Conservation (phyloP, 2,113 vertebrate genomes). For the Nestor notabilis region DNA sequence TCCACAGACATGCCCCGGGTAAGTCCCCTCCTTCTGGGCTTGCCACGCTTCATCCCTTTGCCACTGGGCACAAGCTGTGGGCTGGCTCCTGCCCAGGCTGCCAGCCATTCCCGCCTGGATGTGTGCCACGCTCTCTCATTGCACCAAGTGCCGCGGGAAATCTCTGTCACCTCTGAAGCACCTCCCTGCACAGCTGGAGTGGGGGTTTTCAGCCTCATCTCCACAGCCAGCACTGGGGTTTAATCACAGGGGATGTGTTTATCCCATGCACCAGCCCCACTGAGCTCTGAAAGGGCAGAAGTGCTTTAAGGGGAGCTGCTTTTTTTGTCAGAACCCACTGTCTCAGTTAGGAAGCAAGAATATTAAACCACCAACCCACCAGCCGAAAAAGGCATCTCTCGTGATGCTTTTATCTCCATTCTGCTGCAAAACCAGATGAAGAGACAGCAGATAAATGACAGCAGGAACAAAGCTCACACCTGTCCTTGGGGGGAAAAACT, state of each 20-base stretch:
- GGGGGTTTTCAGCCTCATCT: neutral
- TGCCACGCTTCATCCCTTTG: neutral
- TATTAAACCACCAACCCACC: neutral
- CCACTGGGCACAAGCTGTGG: rapidly evolving
- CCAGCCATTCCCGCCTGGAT: neutral
- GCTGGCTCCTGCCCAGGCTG: neutral
- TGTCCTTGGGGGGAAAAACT: neutral
- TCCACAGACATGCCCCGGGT: neutral
- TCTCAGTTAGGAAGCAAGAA: neutral
- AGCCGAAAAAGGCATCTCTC: neutral
- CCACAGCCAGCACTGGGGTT: neutral
- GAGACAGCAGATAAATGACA: neutral
- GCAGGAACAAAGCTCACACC: neutral
- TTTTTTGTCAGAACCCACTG: neutral
- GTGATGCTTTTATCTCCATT: neutral
- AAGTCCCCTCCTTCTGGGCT: neutral
- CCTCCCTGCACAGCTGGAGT: neutral
- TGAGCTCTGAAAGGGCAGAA: neutral
- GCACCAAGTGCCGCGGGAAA: neutral
- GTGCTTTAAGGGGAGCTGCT: neutral
- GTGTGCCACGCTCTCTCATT: neutral
- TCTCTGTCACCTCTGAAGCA: neutral
- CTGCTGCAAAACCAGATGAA: neutral
- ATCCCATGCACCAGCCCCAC: neutral
- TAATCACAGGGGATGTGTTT: neutral